Evolutionary conservation across 2,113 vertebrate genomes (phyloP).

Genomic region (Ptyas mucosa): DNA sequence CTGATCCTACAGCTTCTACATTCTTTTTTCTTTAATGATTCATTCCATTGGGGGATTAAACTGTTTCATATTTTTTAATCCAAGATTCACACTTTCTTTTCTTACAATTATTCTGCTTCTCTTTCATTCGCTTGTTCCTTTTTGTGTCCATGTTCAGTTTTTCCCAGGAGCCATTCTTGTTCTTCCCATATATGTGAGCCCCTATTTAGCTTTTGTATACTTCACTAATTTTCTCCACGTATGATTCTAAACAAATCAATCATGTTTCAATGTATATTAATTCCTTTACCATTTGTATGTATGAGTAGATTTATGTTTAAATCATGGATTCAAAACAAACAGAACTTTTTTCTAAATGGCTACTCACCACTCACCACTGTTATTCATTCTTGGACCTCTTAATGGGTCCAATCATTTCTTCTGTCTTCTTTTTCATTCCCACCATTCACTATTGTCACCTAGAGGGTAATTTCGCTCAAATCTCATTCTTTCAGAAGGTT

Average conservation of each 20-base stretch:
- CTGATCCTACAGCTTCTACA: too few species aligned
- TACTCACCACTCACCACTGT: neutral
- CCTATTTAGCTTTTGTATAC: neutral
- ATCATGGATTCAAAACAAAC: neutral
- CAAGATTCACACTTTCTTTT: neutral
- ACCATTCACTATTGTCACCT: neutral
- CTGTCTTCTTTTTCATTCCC: neutral
- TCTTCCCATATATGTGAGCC: neutral
- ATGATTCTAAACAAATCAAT: neutral
- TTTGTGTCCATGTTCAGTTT: neutral
- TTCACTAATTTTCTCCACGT: neutral
- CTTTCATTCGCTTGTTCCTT: neutral
- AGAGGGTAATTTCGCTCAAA: neutral
- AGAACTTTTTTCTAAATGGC: neutral
- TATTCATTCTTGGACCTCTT: neutral
- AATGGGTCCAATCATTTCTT: neutral
- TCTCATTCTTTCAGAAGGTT: neutral
- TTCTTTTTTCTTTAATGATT: too few species aligned
- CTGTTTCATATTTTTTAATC: neutral
- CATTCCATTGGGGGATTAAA: neutral
- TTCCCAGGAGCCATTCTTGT: neutral
- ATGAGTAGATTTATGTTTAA: neutral
- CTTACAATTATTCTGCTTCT: neutral
- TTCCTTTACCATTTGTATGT: neutral
- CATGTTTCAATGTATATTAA: neutral